Conservation (phyloP, 2,888 invertebrate genomes). For the Steinernema carpocapsae region DNA sequence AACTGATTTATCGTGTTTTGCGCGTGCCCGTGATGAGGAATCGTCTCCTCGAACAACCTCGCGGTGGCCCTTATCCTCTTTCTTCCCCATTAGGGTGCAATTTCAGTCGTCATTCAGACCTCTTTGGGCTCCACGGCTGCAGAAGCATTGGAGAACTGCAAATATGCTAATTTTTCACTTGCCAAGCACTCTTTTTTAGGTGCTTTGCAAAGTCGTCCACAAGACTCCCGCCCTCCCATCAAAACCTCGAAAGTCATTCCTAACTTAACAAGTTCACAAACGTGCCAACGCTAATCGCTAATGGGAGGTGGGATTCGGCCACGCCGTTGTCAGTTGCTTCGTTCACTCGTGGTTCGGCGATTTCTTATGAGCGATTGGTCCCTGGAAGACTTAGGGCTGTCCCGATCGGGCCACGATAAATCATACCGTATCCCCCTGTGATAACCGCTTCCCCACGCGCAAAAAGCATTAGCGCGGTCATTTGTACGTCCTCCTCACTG, state of each 20-base stretch:
- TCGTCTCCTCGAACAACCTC: not conserved
- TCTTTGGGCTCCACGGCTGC: constrained; percentile 8
- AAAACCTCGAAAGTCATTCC: not conserved
- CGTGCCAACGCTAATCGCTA: not conserved
- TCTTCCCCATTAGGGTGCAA: constrained; percentile 14
- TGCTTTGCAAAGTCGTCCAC: constrained; percentile 5
- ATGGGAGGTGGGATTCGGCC: not conserved
- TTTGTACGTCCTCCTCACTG: not conserved
- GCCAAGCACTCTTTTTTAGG: constrained; percentile 14
- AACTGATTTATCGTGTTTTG: constrained; percentile 26
- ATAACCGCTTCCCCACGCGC: not conserved
- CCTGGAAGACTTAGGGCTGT: not conserved
- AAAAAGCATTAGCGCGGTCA: constrained; percentile 34
- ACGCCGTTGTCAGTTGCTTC: not conserved
- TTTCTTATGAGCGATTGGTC: constrained; percentile 24
- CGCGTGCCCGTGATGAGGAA: not conserved
- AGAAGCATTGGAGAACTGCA: not conserved
- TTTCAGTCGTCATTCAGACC: constrained; percentile 3
- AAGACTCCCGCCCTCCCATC: not conserved
- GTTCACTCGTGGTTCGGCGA: not conserved
- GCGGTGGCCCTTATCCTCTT: not conserved
- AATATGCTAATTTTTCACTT: constrained; percentile 28
- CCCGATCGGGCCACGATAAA: constrained; percentile 4
- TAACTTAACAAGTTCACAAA: not conserved
- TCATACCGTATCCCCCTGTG: constrained; percentile 29